Evolutionary conservation across 2,888 invertebrate species (phyloP), one percentile per base, ranked within the genome.

Genomic region (Rugalucina vietnamica): DNA sequence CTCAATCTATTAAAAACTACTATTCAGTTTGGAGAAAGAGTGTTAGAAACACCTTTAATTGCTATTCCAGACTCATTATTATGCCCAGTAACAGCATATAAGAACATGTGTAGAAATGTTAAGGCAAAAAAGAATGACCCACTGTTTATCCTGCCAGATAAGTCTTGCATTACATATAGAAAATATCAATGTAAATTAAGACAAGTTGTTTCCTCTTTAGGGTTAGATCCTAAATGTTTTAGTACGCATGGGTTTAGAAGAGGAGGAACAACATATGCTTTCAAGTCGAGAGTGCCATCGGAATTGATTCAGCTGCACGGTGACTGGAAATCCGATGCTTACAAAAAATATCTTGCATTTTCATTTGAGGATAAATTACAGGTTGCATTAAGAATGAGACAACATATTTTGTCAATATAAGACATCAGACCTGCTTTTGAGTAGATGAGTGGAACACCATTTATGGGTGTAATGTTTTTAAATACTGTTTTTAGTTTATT

Each of bases 51-150:
- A 24, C 76, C 76, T 21, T 29, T 76, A 24, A 21, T 76, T 27
- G 3, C 21, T 24, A 37, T 76, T 0, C 24, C 34, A 36, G 36
- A 65, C n/a, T 76, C 36, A 3, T 21, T 32, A 1, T 65, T 76
- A 27, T 76, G 76, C 37, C 76, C 76, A 21, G 76, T 76, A 0
- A 34, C 21, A n/a, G 60, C 60, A 5, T 76, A 36, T 65, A 49
- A 76, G 3, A 54, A 2, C 21, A 75, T 75, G 75, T 10, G 50
- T 10, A 34, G 32, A 54, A 1, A 27, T 12, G 29, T 54, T 54
- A 12, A 3, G n/a, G 27, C 10, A n/a, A 10, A 10, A 18, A 24
- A 34, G 21, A 29, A 43, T n/a, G n/a, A 37, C 37, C 43, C 73
- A 36, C 21, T 73, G 43, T 73, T 73, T 73, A 43, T 18, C 18